A percentile compares a stretch with the other conserved stretches of the same genome.
Evolutionary conservation across 2,113 vertebrate genomes (phyloP).

Genomic region (Mystacornis crossleyi): DNA sequence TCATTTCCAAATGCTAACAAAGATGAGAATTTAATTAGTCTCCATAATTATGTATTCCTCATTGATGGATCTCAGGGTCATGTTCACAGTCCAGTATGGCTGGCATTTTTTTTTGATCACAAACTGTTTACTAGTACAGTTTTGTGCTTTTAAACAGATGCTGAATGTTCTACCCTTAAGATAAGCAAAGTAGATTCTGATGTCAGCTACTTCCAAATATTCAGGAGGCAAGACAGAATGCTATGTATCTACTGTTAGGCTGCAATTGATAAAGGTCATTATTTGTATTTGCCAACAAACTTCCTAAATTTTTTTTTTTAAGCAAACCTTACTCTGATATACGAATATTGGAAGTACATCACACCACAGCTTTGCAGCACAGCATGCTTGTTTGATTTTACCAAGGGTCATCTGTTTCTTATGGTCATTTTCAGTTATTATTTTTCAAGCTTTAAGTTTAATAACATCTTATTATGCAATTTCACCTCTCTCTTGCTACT

Average conservation of each 20-base stretch:
- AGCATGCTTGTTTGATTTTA: background rate
- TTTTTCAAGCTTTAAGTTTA: slow-evolving; percentile 3
- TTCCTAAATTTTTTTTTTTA: background rate
- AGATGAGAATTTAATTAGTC: slow-evolving; percentile 54
- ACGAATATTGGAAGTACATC: background rate
- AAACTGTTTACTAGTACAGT: background rate
- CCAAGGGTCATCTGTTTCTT: background rate
- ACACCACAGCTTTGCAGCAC: background rate
- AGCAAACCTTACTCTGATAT: background rate
- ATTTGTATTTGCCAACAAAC: background rate
- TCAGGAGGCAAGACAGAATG: background rate
- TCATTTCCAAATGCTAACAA: background rate
- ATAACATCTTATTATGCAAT: background rate
- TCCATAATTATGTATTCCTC: slow-evolving; percentile 25
- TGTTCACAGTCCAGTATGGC: background rate
- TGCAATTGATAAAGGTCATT: background rate
- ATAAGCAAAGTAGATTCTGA: background rate
- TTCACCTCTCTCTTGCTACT: background rate
- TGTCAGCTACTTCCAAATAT: background rate
- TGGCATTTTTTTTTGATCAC: background rate
- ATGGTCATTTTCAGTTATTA: background rate
- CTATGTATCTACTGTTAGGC: background rate
- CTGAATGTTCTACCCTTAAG: background rate
- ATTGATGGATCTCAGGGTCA: background rate
- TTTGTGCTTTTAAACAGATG: background rate